Conservation (phyloP, 2,888 invertebrate genomes). For the Eupithecia subumbrata region DNA sequence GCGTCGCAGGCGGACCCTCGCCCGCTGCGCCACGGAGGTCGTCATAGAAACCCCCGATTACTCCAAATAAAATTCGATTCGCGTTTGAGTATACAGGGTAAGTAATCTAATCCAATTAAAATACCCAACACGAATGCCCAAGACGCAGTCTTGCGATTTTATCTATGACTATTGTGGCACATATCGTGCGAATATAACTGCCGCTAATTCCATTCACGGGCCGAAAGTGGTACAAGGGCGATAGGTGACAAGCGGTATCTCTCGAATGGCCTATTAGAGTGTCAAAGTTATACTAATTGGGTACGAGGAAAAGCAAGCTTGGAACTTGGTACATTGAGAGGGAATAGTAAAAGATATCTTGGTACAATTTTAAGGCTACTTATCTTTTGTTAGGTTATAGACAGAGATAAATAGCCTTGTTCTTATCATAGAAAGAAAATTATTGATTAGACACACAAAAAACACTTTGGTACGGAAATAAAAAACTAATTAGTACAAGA, state of each 20-base stretch:
- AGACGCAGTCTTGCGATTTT: not conserved
- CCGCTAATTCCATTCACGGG: conserved; percentile 40
- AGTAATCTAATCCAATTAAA: conserved; percentile 8
- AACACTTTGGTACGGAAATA: too few relatives aligned
- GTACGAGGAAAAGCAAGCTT: not conserved
- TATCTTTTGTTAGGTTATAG: not conserved
- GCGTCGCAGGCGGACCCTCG: too few relatives aligned
- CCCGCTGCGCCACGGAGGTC: too few relatives aligned
- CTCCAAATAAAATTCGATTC: not conserved
- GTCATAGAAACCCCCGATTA: too few relatives aligned
- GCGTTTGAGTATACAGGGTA: not conserved
- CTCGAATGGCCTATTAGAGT: conserved; percentile 14
- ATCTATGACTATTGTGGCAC: conserved; percentile 17
- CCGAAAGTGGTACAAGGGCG: conserved; percentile 45
- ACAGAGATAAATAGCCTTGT: too few relatives aligned
- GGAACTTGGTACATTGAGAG: not conserved
- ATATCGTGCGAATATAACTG: conserved; percentile 37
- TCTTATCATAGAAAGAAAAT: too few relatives aligned
- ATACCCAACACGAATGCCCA: conserved; percentile 1
- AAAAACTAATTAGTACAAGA: too few relatives aligned
- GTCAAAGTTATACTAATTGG: conserved; percentile 15
- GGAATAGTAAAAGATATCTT: not conserved
- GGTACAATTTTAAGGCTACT: not conserved
- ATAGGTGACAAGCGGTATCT: conserved; percentile 36
- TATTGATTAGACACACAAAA: too few relatives aligned